Conservation (phyloP, 92 coral and sea anemone species). For the Nematostella vectensis region DNA sequence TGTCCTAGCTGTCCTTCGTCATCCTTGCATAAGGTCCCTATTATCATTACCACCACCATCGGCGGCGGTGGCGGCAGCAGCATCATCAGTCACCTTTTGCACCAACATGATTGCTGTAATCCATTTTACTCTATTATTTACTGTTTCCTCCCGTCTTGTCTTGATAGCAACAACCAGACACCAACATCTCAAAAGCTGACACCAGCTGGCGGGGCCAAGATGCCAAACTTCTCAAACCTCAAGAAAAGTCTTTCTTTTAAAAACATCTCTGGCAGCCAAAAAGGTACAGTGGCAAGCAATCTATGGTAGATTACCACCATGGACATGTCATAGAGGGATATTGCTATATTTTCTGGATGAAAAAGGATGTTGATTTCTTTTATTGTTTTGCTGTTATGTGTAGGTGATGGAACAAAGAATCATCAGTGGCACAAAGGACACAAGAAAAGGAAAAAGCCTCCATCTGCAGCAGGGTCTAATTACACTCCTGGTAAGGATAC, state of each 20-base stretch:
- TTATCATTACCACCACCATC: too few relatives aligned
- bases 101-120: too few relatives aligned
- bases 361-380: neutral
- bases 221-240: conserved; percentile 69
- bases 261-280: conserved; percentile 77
- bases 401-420: conserved; percentile 45
- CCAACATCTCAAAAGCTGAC: conserved; percentile 45
- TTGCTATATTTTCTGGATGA: neutral
- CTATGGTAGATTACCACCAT: too few relatives aligned
- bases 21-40: too few relatives aligned
- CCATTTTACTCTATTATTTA: too few relatives aligned
- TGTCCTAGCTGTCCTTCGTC: too few relatives aligned
- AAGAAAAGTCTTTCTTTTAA: conserved; percentile 92
- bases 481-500: conserved; percentile 47
- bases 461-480: conserved; percentile 35
- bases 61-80: too few relatives aligned
- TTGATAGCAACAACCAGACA: conserved; percentile 3
- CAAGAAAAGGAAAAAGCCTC: conserved; percentile 64
- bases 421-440: conserved; percentile 45
- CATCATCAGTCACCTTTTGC: too few relatives aligned
- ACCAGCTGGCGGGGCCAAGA: conserved; percentile 73
- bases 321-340: too few relatives aligned
- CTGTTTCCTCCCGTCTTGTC: too few relatives aligned
- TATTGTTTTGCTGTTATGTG: too few relatives aligned
- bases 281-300: conserved; percentile 23